phyloP scores from a whole-genome alignment of 2,113 vertebrate species.

The Centropus bengalensis region DNA sequence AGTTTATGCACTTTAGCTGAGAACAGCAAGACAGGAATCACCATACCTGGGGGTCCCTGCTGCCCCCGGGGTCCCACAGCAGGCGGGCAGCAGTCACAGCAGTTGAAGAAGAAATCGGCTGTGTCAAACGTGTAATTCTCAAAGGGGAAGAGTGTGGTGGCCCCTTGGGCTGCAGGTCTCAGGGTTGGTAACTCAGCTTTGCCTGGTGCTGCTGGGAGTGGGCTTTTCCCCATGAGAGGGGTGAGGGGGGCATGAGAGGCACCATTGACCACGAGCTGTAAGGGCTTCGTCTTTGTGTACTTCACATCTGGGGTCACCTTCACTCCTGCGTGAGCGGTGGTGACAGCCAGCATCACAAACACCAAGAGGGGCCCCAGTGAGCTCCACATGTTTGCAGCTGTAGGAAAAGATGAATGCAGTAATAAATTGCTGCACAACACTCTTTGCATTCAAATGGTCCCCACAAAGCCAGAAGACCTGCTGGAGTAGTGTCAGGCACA shows the following conservation, averaged over 20 bases:
- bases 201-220: background rate
- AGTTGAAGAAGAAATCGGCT: slow-evolving; percentile 90
- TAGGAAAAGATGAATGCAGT: background rate
- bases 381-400: slow-evolving; percentile 82
- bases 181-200: background rate
- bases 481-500: background rate
- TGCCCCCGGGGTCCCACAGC: slow-evolving; percentile 80
- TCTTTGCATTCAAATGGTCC: background rate
- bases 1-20: rapidly evolving
- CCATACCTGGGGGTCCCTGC: slow-evolving; percentile 84
- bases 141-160: slow-evolving; percentile 72
- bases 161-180: slow-evolving; percentile 45
- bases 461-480: background rate
- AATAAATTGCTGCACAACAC: background rate
- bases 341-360: slow-evolving; percentile 58
- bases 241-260: slow-evolving; percentile 38
- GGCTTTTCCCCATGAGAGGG: slow-evolving; percentile 43
- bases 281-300: slow-evolving; percentile 84
- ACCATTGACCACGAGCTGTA: slow-evolving; percentile 46
- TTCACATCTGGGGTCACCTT: slow-evolving; percentile 86
- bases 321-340: slow-evolving; percentile 18
- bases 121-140: slow-evolving; percentile 90
- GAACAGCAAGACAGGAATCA: rapidly evolving
- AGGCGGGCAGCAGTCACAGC: slow-evolving; percentile 91
- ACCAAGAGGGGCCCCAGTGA: slow-evolving; percentile 43